Evolutionary conservation across 2,113 vertebrate species (phyloP), one percentile per base, ranked within the genome.

Genomic region (Alouatta palliata): DNA sequence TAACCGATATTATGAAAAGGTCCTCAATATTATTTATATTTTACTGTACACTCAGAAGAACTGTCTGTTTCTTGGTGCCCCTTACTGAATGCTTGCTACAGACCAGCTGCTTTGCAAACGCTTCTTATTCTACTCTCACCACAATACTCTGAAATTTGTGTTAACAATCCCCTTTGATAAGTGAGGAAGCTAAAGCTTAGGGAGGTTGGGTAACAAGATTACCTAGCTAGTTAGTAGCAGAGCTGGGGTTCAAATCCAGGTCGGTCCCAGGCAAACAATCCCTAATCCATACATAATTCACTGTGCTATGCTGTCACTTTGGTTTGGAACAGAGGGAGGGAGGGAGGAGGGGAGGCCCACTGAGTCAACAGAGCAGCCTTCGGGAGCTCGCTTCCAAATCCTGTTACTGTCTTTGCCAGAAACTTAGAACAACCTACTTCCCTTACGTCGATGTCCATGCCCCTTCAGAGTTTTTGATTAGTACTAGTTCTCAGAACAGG

Each of bases 401-500:
- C 19, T 71, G 3, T 37, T 14, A 79, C 52, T 75, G 43, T 87
- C 47, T 90, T 43, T 56, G 17, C 68, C 73, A 40, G n/a, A 66
- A 49, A 92, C 37, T 58, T 73, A 79, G 47, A 92, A 9, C 17
- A 37, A 17, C 6, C n/a, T 10, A 1, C 40, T 3, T 70, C 20
- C 45, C 23, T 40, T 80, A n/a, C 56, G 9, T 88, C 43, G 49
- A 37, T 30, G 20, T 85, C 27, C 43, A 85, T 21, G 70, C 0
- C 27, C 25, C 43, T 76, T 83, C 23, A 58, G 92, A 77, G 16
- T 70, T 91, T 94, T 92, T 77, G n/a, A 75, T 94, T 54, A 61
- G 43, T 84, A 19, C 37, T 49, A 40, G 16, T 64, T 97, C 82
- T 96, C 81, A 80, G 85, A 93, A 90, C 49, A 61, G 30, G 52